Evolutionary conservation across 1,140 invertebrate genomes (phyloP).

Genomic region (Diorhabda carinulata): DNA sequence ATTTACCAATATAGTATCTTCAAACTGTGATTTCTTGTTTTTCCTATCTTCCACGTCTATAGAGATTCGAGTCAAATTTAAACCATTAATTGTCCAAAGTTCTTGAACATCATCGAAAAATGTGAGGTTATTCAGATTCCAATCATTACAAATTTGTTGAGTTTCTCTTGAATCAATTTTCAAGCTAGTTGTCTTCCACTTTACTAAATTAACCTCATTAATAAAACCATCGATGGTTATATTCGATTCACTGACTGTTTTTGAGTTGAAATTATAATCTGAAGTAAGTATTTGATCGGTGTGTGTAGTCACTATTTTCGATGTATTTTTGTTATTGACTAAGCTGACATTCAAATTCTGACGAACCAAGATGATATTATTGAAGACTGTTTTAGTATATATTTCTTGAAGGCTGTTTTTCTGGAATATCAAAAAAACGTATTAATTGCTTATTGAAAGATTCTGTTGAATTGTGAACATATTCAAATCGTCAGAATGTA

Average conservation of each 20-base stretch:
- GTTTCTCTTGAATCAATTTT: conserved; percentile 21
- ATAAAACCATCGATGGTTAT: conserved; percentile 34
- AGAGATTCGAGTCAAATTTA: conserved; percentile 37
- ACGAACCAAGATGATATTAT: conserved; percentile 39
- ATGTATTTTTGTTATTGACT: conserved; percentile 41
- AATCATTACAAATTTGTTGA: conserved; percentile 43
- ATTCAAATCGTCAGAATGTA: too few species aligned
- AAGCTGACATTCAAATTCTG: conserved; percentile 30
- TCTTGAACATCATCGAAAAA: conserved; percentile 41
- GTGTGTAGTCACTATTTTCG: conserved; percentile 41
- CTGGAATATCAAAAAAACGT: conserved; percentile 27
- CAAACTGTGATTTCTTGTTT: conserved; percentile 28
- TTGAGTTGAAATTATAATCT: conserved; percentile 33
- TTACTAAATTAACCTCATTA: conserved; percentile 37
- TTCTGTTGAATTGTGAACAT: neutral
- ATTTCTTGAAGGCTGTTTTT: conserved; percentile 35
- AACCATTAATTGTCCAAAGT: conserved; percentile 38
- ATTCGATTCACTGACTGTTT: conserved; percentile 30
- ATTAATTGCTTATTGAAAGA: neutral
- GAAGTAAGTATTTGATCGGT: conserved; percentile 41
- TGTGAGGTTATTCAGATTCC: conserved; percentile 42
- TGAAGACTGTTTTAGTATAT: conserved; percentile 39
- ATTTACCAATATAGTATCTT: conserved; percentile 38
- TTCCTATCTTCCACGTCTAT: conserved; percentile 31
- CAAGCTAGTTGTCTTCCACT: conserved; percentile 42